Conservation (phyloP, 2,113 vertebrate species). For the Myrmophylax atrothorax region DNA sequence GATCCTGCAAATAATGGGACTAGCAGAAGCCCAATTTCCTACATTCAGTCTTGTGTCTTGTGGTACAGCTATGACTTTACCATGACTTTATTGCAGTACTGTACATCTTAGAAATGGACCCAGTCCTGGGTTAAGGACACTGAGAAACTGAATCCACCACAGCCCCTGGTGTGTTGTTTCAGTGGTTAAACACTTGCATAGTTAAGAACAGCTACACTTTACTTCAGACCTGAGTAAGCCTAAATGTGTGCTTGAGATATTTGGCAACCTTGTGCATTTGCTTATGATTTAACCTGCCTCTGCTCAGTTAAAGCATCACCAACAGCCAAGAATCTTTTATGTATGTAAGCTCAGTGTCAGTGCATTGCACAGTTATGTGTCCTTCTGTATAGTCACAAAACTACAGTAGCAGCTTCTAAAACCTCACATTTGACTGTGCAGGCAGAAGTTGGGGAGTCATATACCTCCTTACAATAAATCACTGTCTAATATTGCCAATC, state of each 20-base stretch:
- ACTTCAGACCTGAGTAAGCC: not conserved
- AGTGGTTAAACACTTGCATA: not conserved
- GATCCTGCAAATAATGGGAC: not conserved
- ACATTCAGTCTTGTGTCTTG: not conserved
- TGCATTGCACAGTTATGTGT: not conserved
- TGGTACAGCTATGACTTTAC: not conserved
- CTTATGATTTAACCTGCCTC: not conserved
- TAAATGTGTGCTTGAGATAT: not conserved
- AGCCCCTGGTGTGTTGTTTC: not conserved
- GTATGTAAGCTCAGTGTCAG: not conserved
- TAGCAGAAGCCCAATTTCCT: not conserved
- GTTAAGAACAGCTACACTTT: not conserved
- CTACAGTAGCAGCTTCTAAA: not conserved
- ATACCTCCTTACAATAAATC: not conserved
- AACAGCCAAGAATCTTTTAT: not conserved
- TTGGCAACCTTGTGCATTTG: not conserved
- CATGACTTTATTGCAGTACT: not conserved
- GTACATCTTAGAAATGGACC: not conserved
- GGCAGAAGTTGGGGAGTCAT: accelerated
- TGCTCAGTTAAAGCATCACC: not conserved
- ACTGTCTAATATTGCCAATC: not conserved
- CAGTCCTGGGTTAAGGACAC: not conserved
- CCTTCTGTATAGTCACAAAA: not conserved
- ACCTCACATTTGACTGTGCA: not conserved
- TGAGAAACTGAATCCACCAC: not conserved